Evolutionary conservation across 2,888 invertebrate genomes (phyloP).

Genomic region (Holacanthella duospinosa): DNA sequence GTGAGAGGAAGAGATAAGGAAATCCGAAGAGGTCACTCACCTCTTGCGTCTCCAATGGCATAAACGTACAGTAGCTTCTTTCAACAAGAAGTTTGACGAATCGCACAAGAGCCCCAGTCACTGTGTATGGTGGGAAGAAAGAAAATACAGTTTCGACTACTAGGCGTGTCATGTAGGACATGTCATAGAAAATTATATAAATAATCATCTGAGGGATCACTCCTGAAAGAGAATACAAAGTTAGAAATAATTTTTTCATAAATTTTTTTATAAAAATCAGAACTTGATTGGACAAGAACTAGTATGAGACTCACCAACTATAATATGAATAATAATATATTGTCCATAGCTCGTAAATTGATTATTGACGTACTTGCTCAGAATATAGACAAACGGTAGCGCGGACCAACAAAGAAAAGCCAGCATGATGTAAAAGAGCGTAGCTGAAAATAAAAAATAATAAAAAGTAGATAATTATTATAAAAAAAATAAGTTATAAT

Average conservation of each 20-base stretch:
- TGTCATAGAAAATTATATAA: background rate
- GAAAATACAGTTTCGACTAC: slow-evolving; percentile 4
- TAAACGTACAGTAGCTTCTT: slow-evolving; percentile 15
- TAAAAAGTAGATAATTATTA: no score
- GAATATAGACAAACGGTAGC: background rate
- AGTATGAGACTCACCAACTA: background rate
- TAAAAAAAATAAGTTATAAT: no score
- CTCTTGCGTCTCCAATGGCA: background rate
- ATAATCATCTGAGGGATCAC: background rate
- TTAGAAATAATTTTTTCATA: background rate
- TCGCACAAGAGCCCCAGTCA: slow-evolving; percentile 22
- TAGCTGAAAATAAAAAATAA: background rate
- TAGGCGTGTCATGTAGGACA: background rate
- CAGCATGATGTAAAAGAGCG: background rate
- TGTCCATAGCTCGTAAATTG: background rate
- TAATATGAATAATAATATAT: background rate
- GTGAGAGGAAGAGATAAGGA: background rate
- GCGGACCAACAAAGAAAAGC: background rate
- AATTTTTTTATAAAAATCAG: background rate
- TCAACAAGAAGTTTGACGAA: slow-evolving; percentile 16
- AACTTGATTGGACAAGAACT: background rate
- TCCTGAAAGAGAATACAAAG: background rate
- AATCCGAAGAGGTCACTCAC: no score
- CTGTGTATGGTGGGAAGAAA: slow-evolving; percentile 21
- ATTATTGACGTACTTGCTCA: background rate